A percentile compares a stretch with the other conserved stretches of the same genome.
These are phyloP conservation scores for Acrocyrtus sp. DNA, from an alignment of 2,888 invertebrate species.

Conservation along the genomic window DNA sequence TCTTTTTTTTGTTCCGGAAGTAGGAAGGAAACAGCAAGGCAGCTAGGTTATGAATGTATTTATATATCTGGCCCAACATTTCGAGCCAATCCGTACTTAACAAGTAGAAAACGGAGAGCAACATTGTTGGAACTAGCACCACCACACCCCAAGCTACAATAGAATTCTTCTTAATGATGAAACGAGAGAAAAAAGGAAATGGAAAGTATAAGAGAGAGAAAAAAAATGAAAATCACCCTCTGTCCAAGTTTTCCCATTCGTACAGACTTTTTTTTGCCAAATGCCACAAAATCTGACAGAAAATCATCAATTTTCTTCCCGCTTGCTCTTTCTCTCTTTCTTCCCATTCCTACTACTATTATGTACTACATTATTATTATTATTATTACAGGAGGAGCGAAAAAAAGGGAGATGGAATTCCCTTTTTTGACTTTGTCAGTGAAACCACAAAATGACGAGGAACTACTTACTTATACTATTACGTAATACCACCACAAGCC, in stretches of 20 bases:
- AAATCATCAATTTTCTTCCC: constrained; percentile 54
- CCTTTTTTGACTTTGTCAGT: constrained; percentile 42
- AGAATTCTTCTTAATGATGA: constrained; percentile 22
- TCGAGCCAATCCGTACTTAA: no score
- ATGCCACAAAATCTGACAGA: constrained; percentile 55
- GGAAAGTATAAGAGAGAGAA: constrained; percentile 6
- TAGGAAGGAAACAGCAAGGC: constrained; percentile 50
- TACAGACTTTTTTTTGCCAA: constrained; percentile 44
- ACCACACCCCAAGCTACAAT: no score
- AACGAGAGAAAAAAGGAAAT: constrained; percentile 39
- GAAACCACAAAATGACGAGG: constrained; percentile 47
- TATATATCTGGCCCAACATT: no score
- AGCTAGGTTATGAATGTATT: constrained; percentile 37
- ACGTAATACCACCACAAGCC: no score
- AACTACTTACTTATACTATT: no score
- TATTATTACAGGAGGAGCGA: constrained; percentile 43
- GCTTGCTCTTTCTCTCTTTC: constrained; percentile 11
- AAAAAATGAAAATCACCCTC: constrained; percentile 56
- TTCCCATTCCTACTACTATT: no score
- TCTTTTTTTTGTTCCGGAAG: constrained; percentile 42
- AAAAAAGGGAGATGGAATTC: constrained; percentile 38
- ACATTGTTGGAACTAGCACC: no score
- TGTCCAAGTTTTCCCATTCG: constrained; percentile 58
- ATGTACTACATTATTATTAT: constrained; percentile 53
- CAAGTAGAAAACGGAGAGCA: no score